phyloP scores from a whole-genome alignment of 2,113 vertebrate species.

The Rhinopomastus cyanomelas region DNA sequence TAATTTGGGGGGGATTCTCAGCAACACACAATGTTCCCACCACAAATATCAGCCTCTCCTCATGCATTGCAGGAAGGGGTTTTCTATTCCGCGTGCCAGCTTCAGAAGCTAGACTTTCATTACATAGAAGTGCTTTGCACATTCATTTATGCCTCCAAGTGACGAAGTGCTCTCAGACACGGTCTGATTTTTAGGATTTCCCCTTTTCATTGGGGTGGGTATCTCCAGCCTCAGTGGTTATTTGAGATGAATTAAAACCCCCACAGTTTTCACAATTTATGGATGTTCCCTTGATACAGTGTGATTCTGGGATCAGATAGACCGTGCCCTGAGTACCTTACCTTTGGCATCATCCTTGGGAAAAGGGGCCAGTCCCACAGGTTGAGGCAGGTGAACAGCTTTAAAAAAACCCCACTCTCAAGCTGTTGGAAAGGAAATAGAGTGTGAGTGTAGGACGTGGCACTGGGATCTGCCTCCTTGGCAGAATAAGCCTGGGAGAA shows the following conservation, averaged over 20 bases:
- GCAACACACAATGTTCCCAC: not conserved
- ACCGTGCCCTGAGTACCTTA: accelerated
- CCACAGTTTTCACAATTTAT: not conserved
- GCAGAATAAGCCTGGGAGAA: not conserved
- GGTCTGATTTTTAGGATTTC: not conserved
- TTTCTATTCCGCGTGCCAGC: not conserved
- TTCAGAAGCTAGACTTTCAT: not conserved
- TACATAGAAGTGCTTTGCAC: not conserved
- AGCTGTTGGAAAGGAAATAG: not conserved
- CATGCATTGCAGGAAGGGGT: not conserved
- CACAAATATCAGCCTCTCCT: not conserved
- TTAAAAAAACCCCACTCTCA: not conserved
- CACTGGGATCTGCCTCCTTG: not conserved
- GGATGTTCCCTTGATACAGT: not conserved
- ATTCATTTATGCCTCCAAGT: not conserved
- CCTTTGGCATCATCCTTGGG: not conserved
- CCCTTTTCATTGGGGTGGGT: not conserved
- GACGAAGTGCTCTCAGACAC: not conserved
- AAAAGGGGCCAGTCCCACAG: not conserved
- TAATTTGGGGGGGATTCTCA: not conserved
- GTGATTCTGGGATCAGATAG: not conserved
- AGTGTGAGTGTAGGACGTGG: not conserved
- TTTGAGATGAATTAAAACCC: not conserved
- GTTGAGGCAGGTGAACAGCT: not conserved
- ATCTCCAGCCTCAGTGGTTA: not conserved